Base-by-base conservation (phyloP, 1,140 invertebrate species). In the Meloidogyne exigua region DNA sequence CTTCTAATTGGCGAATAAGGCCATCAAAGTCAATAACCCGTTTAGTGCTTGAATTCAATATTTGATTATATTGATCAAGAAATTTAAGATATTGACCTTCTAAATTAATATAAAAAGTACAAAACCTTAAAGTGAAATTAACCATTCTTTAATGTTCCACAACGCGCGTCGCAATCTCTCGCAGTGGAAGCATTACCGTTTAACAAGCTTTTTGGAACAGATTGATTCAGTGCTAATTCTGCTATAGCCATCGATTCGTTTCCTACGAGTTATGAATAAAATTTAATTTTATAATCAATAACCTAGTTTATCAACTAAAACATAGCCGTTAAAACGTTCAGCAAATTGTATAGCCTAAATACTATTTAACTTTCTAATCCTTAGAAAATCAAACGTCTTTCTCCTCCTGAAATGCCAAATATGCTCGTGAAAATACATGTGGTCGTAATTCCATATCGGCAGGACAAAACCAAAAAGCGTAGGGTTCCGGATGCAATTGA, bases 311-410 rank as follows among this genome's bases (percentile, higher is more conserved):
- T 73, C 71, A 21, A 73, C 71, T 7, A 73, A 73, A 62, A 73
- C 71, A 64, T 73, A 73, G 18, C 71, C 71, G 28, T 73, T 73
- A 12, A 73, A 73, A 62, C 71, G 71, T 64, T 73, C 71, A 64
- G 71, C 21, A 62, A 73, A 73, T 21, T 62, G 65, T 36, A 73
- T 21, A 25, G 71, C 71, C 71, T 73, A 73, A 73, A 5, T 39
- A 28, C 5, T 21, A n/a, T n/a, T n/a, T n/a, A n/a, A n/a, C n/a
- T n/a, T n/a, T n/a, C n/a, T n/a, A n/a, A n/a, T n/a, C n/a, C 5
- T 42, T 36, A n/a, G n/a, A 68, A 42, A 5, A n/a, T 15, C 15
- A 18, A 18, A 73, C 71, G 65, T 73, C 57, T 39, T 73, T 73
- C 12, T 73, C 71, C 13, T 73, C 71, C 0, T 65, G 71, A 73